Evolutionary conservation across 2,888 invertebrate genomes (phyloP).

Genomic region (Lithophane ornitopus): DNA sequence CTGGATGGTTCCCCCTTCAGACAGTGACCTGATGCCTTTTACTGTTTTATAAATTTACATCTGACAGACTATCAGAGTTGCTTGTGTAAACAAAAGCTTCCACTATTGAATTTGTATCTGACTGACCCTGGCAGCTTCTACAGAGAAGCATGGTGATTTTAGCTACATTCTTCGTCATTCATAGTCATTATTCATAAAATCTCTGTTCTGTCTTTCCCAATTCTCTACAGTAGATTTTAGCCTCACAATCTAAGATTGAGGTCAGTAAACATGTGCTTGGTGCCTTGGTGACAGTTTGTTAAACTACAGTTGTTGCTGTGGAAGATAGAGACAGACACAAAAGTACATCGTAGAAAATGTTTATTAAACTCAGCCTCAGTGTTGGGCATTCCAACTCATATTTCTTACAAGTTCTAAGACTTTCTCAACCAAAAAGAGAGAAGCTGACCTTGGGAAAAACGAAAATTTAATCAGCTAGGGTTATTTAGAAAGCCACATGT

Average conservation of each 20-base stretch:
- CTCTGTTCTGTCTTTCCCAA: background rate
- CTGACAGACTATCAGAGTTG: background rate
- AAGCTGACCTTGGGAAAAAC: background rate
- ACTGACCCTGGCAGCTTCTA: background rate
- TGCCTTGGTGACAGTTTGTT: background rate
- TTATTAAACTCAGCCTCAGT: background rate
- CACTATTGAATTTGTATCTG: background rate
- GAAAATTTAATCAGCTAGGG: background rate
- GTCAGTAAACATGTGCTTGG: conserved; percentile 8
- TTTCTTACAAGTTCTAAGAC: background rate
- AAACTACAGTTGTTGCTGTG: background rate
- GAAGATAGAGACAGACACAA: too few species aligned
- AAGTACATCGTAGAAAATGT: background rate
- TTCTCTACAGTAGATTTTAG: background rate
- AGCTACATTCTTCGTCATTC: background rate
- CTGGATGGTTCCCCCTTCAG: background rate
- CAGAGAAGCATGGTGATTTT: background rate
- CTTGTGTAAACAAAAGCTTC: background rate
- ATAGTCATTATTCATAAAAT: too few species aligned
- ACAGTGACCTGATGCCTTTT: background rate
- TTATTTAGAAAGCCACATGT: background rate
- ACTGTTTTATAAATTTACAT: background rate
- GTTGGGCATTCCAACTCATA: background rate
- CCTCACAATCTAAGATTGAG: background rate
- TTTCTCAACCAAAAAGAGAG: background rate